Evolutionary conservation across 1,140 invertebrate genomes (phyloP).

Genomic region (Hyles euphorbiae): DNA sequence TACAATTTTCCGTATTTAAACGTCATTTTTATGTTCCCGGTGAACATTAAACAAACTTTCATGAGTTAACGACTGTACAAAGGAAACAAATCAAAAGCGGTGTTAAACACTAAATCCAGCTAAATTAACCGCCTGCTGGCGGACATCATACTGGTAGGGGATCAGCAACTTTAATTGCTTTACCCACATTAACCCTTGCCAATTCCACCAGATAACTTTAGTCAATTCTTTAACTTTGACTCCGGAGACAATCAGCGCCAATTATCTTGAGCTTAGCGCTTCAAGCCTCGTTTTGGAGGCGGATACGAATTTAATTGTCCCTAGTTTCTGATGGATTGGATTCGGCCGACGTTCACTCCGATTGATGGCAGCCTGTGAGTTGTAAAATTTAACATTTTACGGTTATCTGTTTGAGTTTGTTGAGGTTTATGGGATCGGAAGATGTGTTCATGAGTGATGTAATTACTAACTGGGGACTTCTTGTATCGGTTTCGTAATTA

Average conservation of each 20-base stretch:
- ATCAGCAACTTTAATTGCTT: conserved; percentile 45
- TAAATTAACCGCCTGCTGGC: conserved; percentile 5
- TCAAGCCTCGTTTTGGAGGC: background rate
- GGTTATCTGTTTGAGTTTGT: background rate
- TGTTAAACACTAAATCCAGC: conserved; percentile 2
- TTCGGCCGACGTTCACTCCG: too few relatives aligned
- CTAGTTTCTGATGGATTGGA: too few relatives aligned
- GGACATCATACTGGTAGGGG: conserved; percentile 9
- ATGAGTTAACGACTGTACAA: too few relatives aligned
- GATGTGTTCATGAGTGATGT: too few relatives aligned
- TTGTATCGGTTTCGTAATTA: too few relatives aligned
- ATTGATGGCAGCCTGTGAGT: too few relatives aligned
- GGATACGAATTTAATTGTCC: background rate
- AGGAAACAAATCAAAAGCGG: too few relatives aligned
- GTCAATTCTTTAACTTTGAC: conserved; percentile 42
- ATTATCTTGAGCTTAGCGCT: conserved; percentile 30
- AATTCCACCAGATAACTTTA: conserved; percentile 41
- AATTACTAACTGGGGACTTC: too few relatives aligned
- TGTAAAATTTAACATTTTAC: too few relatives aligned
- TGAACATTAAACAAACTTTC: too few relatives aligned
- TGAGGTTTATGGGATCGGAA: background rate
- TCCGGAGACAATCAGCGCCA: conserved; percentile 38
- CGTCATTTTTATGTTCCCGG: too few relatives aligned
- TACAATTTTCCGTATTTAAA: too few relatives aligned
- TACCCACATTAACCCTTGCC: conserved; percentile 45